A percentile compares a stretch with the other conserved stretches of the same genome.
Evolutionary conservation across 2,113 vertebrate species (phyloP).

Genomic region (Petrocephalus microphthalmus): DNA sequence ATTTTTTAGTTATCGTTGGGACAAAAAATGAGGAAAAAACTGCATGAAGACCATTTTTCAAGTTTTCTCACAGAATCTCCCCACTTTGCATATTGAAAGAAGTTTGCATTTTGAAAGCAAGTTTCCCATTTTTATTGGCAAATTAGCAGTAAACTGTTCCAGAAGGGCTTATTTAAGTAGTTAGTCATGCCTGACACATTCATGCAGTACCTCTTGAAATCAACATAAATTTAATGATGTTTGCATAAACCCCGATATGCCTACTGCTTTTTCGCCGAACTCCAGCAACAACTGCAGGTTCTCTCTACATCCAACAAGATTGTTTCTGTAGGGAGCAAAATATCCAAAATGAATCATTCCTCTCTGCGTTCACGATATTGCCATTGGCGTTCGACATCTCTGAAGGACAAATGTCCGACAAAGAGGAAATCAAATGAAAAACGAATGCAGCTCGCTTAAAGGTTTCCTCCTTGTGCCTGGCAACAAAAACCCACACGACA

Average conservation of each 20-base stretch:
- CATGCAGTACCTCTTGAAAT: background rate
- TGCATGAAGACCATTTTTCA: background rate
- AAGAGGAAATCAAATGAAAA: conserved; percentile 44
- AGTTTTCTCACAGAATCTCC: background rate
- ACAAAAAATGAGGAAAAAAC: background rate
- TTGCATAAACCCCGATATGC: background rate
- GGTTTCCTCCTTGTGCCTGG: conserved; percentile 49
- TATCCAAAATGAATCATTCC: conserved; percentile 32
- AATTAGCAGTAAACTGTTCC: background rate
- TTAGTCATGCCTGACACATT: background rate
- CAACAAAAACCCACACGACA: conserved; percentile 55
- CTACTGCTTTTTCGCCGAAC: background rate
- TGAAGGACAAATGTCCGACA: conserved; percentile 52
- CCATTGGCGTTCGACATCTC: conserved; percentile 41
- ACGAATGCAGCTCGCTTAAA: background rate
- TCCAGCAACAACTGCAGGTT: background rate
- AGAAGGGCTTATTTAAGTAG: background rate
- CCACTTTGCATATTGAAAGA: background rate
- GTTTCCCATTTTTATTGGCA: background rate
- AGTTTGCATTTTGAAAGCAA: background rate
- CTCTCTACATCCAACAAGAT: background rate
- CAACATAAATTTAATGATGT: background rate
- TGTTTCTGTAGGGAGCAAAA: background rate
- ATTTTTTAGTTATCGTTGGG: background rate
- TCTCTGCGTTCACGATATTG: conserved; percentile 33